A percentile compares a stretch with the other conserved stretches of the same genome.
These are phyloP conservation scores for Halyomorpha halys DNA, from an alignment of 1,140 invertebrate species.

Conservation along the genomic window DNA sequence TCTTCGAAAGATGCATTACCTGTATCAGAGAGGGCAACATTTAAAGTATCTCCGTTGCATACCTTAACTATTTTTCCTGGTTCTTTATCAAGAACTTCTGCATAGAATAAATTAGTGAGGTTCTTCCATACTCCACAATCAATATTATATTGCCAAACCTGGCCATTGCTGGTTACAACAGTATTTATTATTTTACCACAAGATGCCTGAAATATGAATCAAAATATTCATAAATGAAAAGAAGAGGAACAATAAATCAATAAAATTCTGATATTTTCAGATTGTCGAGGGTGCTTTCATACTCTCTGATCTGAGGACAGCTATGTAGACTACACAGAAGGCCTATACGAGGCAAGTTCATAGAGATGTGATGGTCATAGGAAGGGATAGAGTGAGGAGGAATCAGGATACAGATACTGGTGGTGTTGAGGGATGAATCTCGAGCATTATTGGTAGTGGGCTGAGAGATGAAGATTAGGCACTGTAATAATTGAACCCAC, in stretches of 20 bases:
- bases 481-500: too few species aligned
- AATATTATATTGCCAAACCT: background rate
- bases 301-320: too few species aligned
- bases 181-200: background rate
- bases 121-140: background rate
- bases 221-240: background rate
- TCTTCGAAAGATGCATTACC: background rate
- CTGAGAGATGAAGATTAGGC: too few species aligned
- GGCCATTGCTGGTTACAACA: background rate
- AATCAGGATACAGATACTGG: too few species aligned
- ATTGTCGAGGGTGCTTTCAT: too few species aligned
- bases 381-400: too few species aligned
- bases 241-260: background rate
- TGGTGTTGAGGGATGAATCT: too few species aligned
- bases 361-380: too few species aligned
- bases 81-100: background rate
- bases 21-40: background rate
- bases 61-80: background rate
- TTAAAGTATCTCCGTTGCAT: background rate
- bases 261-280: too few species aligned
- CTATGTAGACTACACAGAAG: too few species aligned
- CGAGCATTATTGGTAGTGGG: too few species aligned
- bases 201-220: background rate
- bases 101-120: background rate
- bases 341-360: too few species aligned